These are phyloP conservation scores for Sebastes fasciatus DNA, from an alignment of 2,113 vertebrate genomes.

Conservation along the genomic window DNA sequence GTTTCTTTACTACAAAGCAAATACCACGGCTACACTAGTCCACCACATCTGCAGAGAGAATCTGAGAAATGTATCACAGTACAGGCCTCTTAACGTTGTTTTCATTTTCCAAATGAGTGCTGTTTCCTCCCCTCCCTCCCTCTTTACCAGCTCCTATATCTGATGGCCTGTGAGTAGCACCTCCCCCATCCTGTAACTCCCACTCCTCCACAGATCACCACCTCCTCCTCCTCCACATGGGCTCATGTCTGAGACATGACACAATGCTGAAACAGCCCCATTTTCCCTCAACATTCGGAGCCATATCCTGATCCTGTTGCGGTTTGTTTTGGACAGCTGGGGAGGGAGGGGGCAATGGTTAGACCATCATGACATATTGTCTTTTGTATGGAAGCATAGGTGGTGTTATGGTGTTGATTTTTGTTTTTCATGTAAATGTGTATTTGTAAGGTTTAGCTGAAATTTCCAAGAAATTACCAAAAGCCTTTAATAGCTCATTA, in stretches of 20 bases:
- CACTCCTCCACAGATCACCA: constrained; percentile 20
- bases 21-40: constrained; percentile 11
- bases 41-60: neutral
- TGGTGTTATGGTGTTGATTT: neutral
- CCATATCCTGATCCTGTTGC: neutral
- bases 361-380: neutral
- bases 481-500: neutral
- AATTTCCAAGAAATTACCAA: neutral
- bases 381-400: neutral
- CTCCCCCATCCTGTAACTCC: constrained; percentile 58
- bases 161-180: constrained; percentile 29
- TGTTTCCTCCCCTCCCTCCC: constrained; percentile 37
- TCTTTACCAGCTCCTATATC: constrained; percentile 7
- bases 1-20: neutral
- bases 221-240: constrained; percentile 38
- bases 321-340: neutral
- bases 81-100: constrained; percentile 29
- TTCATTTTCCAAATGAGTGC: constrained; percentile 19
- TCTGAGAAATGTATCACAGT: neutral
- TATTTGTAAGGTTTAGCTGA: neutral
- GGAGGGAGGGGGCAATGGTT: neutral
- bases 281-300: neutral
- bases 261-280: constrained; percentile 6
- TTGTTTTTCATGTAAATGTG: neutral
- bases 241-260: constrained; percentile 38